Base-by-base conservation (phyloP, 2,113 vertebrate genomes). In the Lepisosteus oculatus region DNA sequence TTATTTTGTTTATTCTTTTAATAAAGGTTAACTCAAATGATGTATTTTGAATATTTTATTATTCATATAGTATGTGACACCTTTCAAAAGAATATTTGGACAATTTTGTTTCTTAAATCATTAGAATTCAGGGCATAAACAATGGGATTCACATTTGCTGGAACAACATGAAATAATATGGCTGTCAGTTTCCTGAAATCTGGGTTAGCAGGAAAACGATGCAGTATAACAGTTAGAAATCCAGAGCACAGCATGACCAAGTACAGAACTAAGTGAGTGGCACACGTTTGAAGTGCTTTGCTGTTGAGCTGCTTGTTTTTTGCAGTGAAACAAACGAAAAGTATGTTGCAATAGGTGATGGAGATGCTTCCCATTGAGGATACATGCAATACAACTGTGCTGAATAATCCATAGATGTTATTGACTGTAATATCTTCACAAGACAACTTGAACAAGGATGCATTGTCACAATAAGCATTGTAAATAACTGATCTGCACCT, bases 121-220 rank as follows among this genome's bases (percentile, higher is more conserved):
- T 85, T 85, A 4, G 83, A 81, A 6, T 87, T 84, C 55, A 88
- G 75, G 14, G 84, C 85, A 0, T 88, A 88, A 43, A 87, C 82
- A 0, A 83, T 4, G 2, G 76, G 70, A 17, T 86, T 88, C 15
- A 85, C 6, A 0, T 80, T 44, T 2, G 80, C 76, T 11, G 79
- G 80, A 9, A 84, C 17, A 3, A 86, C 54, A 0, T 76, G 71
- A 64, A 77, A 70, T 72, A 86, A 2, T 43, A 87, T 72, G 56
- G 79, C 67, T 0, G 74, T 69, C 3, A 88, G 0, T 65, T 85
- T 86, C 44, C 84, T 74, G 0, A 74, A 1, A 3, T 81, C 76
- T 0, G 77, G 68, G 0, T 78, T n/a, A 2, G 68, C 0, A 0
- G 80, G 79, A 43, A 85, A 81, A 0, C 86, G 84, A 51, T 85